Percentiles rank a stretch among this genome's conserved stretches.
Conservation (phyloP, 2,797 vertebrate genomes). For the Luscinia megarhynchos region DNA sequence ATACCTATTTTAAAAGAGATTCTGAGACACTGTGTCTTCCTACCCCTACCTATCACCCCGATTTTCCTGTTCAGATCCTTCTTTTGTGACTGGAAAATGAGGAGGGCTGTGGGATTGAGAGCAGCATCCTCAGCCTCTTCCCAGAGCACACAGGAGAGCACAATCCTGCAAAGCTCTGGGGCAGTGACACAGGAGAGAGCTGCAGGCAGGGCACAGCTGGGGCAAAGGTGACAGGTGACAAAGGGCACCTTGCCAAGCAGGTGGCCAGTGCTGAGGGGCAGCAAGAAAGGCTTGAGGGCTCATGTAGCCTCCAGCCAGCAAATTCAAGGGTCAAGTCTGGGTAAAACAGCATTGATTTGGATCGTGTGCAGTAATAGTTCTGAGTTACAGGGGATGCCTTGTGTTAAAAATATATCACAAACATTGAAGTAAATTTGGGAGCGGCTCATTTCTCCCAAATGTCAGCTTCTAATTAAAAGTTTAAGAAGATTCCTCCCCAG, state of each 20-base stretch:
- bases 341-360: neutral
- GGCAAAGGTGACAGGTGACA: neutral
- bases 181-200: neutral
- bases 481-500: neutral
- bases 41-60: neutral
- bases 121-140: neutral
- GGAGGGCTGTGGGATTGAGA: neutral
- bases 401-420: neutral
- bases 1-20: neutral
- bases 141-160: neutral
- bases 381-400: neutral
- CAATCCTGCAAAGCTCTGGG: neutral
- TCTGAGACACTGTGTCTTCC: neutral
- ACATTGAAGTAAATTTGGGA: neutral
- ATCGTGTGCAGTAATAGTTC: neutral
- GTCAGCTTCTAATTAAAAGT: neutral
- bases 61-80: neutral
- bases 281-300: neutral
- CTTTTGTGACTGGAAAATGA: neutral
- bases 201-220: rapidly evolving
- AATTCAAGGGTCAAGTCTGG: neutral
- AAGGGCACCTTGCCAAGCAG: neutral
- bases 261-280: neutral
- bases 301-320: neutral
- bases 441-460: neutral